Base-by-base conservation (phyloP, 2,113 vertebrate genomes). In the Cairina moschata region DNA sequence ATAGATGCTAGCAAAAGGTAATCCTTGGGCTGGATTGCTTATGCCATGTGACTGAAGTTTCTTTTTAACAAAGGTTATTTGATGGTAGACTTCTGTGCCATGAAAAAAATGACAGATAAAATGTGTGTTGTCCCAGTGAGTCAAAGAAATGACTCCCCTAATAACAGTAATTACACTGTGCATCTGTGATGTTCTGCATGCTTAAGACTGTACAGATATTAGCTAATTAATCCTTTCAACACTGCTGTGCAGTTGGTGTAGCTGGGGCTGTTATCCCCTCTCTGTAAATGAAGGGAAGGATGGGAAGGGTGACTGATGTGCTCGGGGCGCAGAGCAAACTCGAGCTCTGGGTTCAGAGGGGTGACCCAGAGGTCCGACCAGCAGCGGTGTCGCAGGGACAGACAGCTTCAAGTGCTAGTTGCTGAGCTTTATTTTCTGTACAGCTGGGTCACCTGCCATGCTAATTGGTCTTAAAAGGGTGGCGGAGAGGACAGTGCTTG, bases 221-320 rank as follows among this genome's bases (percentile, higher is more conserved):
- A 88, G 66, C 92, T 95, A 94, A 95, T 95, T 95, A 96, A 90
- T 94, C 84, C 84, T 95, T 90, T 69, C 81, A 79, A 25, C 34
- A 80, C 62, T 90, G 91, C 95, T 93, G 79, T 91, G 94, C 68
- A 25, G 82, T 94, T 94, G 52, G 31, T 87, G 7, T 73, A 75
- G 87, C 59, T 90, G 72, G 29, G 28, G 48, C 58, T 74, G 55
- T 91, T 92, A 48, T 76, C 54, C 81, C 85, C 55, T 11, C 76
- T 54, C 77, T 42, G 52, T 59, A 96, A 91, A 72, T 44, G 34
- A 66, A 90, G 22, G n/a, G 13, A 68, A 66, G 90, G 85, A 17
- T 28, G 15, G 36, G 42, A 42, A 32, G 7, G 42, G 83, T 77
- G 93, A 71, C 59, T 83, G 84, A 89, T 81, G 84, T 20, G 22